Evolutionary conservation across 2,113 vertebrate species (phyloP).

Genomic region (Jaculus jaculus): DNA sequence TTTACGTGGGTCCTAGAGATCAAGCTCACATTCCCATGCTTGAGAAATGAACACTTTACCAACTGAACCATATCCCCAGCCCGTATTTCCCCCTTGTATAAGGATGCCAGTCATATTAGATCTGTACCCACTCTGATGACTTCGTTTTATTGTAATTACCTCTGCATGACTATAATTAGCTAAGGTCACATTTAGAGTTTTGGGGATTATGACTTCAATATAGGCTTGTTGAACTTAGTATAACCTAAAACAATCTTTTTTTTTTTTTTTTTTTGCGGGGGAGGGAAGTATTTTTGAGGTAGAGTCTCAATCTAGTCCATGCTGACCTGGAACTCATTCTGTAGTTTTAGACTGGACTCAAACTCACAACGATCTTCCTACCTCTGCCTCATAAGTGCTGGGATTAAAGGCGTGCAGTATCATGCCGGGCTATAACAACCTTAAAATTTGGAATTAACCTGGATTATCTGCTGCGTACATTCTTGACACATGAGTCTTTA

Average conservation of each 20-base stretch:
- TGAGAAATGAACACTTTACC: no score
- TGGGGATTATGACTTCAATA: background rate
- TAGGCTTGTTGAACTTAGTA: background rate
- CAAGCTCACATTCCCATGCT: no score
- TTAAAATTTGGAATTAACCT: background rate
- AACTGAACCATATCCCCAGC: no score
- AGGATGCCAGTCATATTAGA: background rate
- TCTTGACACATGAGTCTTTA: background rate
- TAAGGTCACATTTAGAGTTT: background rate
- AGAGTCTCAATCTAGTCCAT: no score
- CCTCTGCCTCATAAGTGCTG: no score
- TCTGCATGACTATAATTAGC: background rate
- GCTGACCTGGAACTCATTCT: no score
- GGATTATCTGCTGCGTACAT: background rate
- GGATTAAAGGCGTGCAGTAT: no score
- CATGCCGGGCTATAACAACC: background rate
- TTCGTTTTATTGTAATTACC: constrained; percentile 20
- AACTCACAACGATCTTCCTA: no score
- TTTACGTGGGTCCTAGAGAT: no score
- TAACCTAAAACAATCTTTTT: background rate
- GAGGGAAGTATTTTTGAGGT: background rate
- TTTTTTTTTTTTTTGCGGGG: no score
- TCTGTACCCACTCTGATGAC: background rate
- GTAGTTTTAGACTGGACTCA: no score
- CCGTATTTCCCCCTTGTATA: background rate